Percentiles rank a stretch among this genome's conserved stretches.
phyloP scores from a whole-genome alignment of 1,140 invertebrate species.

The Lasaia peninsularis region DNA sequence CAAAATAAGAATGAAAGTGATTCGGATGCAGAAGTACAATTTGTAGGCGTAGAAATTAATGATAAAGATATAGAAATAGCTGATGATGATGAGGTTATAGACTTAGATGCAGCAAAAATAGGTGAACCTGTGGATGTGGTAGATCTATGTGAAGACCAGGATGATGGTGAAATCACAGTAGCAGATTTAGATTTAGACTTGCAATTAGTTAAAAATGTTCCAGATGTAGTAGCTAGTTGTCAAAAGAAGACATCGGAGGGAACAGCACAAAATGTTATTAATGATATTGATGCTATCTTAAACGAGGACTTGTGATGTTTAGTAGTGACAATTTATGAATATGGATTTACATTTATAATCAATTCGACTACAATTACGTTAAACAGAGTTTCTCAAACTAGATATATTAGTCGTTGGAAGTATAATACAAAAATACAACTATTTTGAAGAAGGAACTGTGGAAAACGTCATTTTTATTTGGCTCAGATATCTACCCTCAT shows the following conservation, averaged over 20 bases:
- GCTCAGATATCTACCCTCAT: too few relatives aligned
- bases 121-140: slow-evolving; percentile 52
- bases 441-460: too few relatives aligned
- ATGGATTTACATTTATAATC: too few relatives aligned
- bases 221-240: slow-evolving; percentile 65
- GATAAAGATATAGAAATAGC: slow-evolving; percentile 31
- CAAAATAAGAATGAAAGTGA: slow-evolving; percentile 40
- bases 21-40: slow-evolving; percentile 60
- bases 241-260: slow-evolving; percentile 37
- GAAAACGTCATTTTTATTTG: too few relatives aligned
- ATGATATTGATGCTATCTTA: slow-evolving; percentile 52
- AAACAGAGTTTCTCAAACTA: too few relatives aligned
- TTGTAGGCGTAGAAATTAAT: slow-evolving; percentile 46
- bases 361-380: too few relatives aligned
- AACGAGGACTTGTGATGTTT: slow-evolving; percentile 53
- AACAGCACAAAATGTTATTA: slow-evolving; percentile 38
- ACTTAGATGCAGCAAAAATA: slow-evolving; percentile 46
- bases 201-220: slow-evolving; percentile 49
- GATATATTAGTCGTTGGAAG: too few relatives aligned
- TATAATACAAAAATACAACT: too few relatives aligned
- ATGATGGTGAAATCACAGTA: slow-evolving; percentile 44
- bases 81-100: slow-evolving; percentile 47
- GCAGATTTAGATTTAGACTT: slow-evolving; percentile 44
- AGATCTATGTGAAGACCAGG: slow-evolving; percentile 56
- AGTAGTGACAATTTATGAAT: slow-evolving; percentile 12